Evolutionary conservation across 2,113 vertebrate genomes (phyloP), one percentile per base, ranked within the genome.

Genomic region (Alexandromys fortis): DNA sequence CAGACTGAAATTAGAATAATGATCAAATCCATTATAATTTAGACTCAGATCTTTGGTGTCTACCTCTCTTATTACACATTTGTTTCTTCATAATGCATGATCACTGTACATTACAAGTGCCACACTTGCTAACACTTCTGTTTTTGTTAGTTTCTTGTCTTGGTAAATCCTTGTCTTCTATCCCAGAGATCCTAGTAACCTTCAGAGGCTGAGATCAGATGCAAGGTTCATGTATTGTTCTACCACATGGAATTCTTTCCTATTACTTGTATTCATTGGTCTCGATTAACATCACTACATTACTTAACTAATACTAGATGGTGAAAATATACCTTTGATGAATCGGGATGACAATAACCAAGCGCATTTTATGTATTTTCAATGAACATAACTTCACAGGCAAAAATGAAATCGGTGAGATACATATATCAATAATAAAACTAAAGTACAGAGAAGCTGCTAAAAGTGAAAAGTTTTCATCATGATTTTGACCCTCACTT

Each of bases 341-440:
- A 93, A 79, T 70, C 35, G 0, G 13, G 17, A 30, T 86, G 28
- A 94, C 26, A 70, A 67, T 65, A 86, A 79, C 33, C 35, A 87
- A 90, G 63, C 93, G 11, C 3, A 76, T 91, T 82, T 89, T 49
- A 30, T 16, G 11, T 58, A 65, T 83, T 68, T 77, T 68, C 63
- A 94, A 91, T 81, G 16, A 73, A 89, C 30, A 75, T 86, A 49
- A 63, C 75, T 72, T 94, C 63, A 92, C 14, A 70, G 81, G 11
- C n/a, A 86, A 89, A 94, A 58, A 85, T 79, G 33, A 92, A 96
- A 72, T 89, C 21, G 42, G 73, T 86, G 63, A 91, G 49, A 86
- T 77, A 26, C 76, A 1, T 19, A 58, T 58, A 14, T 63, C 58
- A 89, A 73, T 63, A 92, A 72, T 55, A 61, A 92, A 55, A 52